Evolutionary conservation across 2,888 invertebrate genomes (phyloP).

Genomic region (Ennomos erosarius): DNA sequence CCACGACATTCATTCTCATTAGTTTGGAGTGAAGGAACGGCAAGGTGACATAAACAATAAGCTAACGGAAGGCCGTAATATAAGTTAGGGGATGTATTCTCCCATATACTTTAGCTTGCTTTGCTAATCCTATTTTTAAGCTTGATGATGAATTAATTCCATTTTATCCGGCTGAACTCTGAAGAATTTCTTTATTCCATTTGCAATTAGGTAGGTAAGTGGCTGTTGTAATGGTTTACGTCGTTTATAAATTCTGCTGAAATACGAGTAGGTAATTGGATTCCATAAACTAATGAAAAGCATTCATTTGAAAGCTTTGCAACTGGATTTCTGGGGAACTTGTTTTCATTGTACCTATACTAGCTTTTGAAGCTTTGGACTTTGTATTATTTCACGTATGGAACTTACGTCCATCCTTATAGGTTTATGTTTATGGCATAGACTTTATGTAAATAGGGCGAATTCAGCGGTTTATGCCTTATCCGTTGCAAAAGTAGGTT

Average conservation of each 20-base stretch:
- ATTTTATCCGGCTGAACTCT: constrained; percentile 46
- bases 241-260: constrained; percentile 27
- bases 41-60: constrained; percentile 61
- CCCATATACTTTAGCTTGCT: constrained; percentile 41
- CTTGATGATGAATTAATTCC: constrained; percentile 51
- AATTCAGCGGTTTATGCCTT: too few species aligned
- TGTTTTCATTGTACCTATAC: constrained; percentile 4
- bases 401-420: too few species aligned
- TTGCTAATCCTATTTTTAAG: constrained; percentile 46
- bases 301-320: constrained; percentile 21
- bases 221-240: constrained; percentile 24
- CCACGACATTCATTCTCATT: too few species aligned
- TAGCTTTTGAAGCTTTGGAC: not conserved
- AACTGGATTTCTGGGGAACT: constrained; percentile 20
- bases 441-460: too few species aligned
- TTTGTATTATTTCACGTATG: constrained; percentile 1
- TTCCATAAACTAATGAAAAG: constrained; percentile 28
- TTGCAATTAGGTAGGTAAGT: constrained; percentile 34
- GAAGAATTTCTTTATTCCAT: constrained; percentile 45
- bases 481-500: too few species aligned
- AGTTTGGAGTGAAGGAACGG: constrained; percentile 65
- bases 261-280: constrained; percentile 22
- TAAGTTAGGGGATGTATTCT: constrained; percentile 61
- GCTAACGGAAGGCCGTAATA: constrained; percentile 61
- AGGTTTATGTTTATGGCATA: too few species aligned